Evolutionary conservation across 2,797 vertebrate genomes (phyloP).

Genomic region (Lepilemur septentrionalis): DNA sequence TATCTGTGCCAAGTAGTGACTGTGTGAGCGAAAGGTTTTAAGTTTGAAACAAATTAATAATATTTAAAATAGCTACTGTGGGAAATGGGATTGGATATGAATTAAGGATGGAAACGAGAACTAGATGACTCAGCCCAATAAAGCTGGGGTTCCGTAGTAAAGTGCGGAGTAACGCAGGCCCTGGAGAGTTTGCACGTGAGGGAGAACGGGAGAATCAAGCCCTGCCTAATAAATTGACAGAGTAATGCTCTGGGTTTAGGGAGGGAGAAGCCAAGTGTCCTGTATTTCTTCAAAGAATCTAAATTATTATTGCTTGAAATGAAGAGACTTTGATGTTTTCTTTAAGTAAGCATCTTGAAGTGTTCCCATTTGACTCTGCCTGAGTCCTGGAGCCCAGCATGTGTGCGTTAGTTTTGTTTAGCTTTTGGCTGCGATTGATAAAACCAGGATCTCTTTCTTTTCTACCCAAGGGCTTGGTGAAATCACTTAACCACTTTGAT

Average conservation of each 20-base stretch:
- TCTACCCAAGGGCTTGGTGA: background rate
- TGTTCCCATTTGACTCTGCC: background rate
- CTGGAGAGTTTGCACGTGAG: background rate
- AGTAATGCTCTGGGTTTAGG: background rate
- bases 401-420: background rate
- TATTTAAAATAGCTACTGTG: background rate
- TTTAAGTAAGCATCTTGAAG: background rate
- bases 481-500: background rate
- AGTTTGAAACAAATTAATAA: background rate
- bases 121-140: background rate
- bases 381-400: background rate
- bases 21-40: background rate
- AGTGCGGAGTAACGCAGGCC: background rate
- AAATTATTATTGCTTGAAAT: background rate
- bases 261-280: background rate
- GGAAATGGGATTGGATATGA: background rate
- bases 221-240: background rate
- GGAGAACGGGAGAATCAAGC: background rate
- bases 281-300: background rate
- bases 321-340: background rate
- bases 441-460: slow-evolving; percentile 1
- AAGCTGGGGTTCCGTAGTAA: background rate
- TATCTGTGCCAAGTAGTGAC: background rate
- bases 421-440: background rate
- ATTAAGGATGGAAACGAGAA: background rate